These are phyloP conservation scores for Brienomyrus longianalis DNA, from an alignment of 2,113 vertebrate species.

Conservation along the genomic window DNA sequence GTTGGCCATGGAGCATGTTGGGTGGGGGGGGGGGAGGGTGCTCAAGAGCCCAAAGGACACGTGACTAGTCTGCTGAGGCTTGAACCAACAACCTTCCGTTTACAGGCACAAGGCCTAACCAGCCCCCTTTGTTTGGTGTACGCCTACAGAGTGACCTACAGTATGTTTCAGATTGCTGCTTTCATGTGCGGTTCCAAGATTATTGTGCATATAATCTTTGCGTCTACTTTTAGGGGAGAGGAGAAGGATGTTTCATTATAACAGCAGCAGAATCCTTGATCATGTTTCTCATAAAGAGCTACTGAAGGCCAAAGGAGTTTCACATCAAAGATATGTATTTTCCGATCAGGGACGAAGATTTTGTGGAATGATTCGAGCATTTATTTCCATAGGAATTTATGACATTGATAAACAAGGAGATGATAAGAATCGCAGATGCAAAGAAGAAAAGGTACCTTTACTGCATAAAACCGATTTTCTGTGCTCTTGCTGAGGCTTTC, in stretches of 20 bases:
- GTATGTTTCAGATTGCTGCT: not conserved
- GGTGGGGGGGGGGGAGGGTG: not conserved
- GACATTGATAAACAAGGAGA: not conserved
- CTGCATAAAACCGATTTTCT: not conserved
- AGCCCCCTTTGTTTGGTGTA: not conserved
- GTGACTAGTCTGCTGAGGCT: not conserved
- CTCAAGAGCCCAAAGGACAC: not conserved
- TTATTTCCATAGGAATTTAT: constrained; percentile 5
- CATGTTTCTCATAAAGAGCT: not conserved
- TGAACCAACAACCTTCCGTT: not conserved
- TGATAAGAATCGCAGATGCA: not conserved
- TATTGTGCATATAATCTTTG: not conserved
- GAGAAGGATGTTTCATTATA: constrained; percentile 15
- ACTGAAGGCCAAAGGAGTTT: not conserved
- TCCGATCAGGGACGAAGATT: not conserved
- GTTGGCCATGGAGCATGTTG: not conserved
- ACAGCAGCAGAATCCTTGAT: not conserved
- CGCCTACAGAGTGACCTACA: not conserved
- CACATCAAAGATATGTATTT: not conserved
- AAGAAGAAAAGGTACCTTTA: not conserved
- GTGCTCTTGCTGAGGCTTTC: not conserved
- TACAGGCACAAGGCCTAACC: not conserved
- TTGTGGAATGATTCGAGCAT: constrained; percentile 2
- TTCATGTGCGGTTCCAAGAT: not conserved
- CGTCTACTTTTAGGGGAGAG: not conserved